A percentile compares a stretch with the other conserved stretches of the same genome.
phyloP scores from a whole-genome alignment of 2,113 vertebrate genomes.

The Ictalurus furcatus region DNA sequence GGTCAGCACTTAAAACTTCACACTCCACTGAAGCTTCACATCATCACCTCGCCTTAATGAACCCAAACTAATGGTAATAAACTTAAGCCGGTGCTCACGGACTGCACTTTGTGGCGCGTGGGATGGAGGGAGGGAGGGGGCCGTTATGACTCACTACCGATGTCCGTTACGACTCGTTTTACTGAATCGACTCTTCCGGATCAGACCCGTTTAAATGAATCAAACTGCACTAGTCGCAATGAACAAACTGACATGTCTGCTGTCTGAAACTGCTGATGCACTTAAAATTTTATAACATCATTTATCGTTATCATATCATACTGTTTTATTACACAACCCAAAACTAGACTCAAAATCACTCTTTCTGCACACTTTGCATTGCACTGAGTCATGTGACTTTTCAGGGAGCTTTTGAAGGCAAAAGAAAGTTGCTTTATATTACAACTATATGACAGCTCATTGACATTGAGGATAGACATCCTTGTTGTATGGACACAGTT shows the following conservation, averaged over 20 bases:
- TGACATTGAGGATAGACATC: no score
- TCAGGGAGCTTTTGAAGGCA: background rate
- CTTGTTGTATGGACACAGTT: background rate
- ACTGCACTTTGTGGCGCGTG: slow-evolving; percentile 19
- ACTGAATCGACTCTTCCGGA: slow-evolving; percentile 6
- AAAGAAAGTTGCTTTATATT: background rate
- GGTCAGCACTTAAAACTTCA: background rate
- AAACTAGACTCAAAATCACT: background rate
- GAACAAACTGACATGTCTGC: background rate
- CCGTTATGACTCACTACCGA: slow-evolving; percentile 34
- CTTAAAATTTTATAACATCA: background rate
- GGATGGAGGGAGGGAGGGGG: slow-evolving; percentile 31
- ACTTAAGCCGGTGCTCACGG: background rate
- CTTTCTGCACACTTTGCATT: background rate
- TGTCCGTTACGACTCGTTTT: slow-evolving; percentile 7
- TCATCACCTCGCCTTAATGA: background rate
- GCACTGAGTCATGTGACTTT: background rate
- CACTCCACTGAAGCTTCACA: background rate
- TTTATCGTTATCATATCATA: background rate
- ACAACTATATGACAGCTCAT: background rate
- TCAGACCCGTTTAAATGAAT: slow-evolving; percentile 6
- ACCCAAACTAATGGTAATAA: background rate
- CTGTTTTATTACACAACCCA: background rate
- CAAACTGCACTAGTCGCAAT: background rate
- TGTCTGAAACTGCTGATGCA: background rate